Evolutionary conservation across 2,888 invertebrate genomes (phyloP), one percentile per base, ranked within the genome.

Genomic region (Andrena bucephala): DNA sequence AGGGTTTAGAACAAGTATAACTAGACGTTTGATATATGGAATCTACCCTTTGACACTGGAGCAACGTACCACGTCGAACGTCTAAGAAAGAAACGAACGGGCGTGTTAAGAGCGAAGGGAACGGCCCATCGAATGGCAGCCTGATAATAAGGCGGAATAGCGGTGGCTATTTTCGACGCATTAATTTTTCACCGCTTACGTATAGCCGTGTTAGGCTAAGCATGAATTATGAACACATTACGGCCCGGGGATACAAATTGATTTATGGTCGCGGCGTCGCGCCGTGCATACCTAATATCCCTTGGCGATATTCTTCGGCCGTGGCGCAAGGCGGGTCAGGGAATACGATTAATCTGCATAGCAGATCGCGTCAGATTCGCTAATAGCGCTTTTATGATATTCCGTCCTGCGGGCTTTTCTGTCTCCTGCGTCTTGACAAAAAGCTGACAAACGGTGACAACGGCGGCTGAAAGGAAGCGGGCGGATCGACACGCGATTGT

Each of bases 201-300:
- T 80, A 79, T 71, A 77, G 83, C 74, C 83, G 87, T 86, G 91
- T 93, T 91, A 90, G 91, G 89, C 91, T 93, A 91, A 93, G 92
- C 92, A 91, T 93, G 93, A 94, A 93, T 93, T 93, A 94, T 93
- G 93, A 93, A 93, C 92, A 90, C 92, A 93, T 93, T 93, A 93
- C 87, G 90, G 86, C 81, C 42, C 84, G 88, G 90, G 54, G 89
- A 92, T 92, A 91, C 91, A 93, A 94, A 93, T 94, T 94, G 93
- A 94, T 94, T 94, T 94, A 94, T 92, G 93, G 90, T 90, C 91
- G 88, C 81, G 81, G 89, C 89, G 91, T 88, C 89, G 90, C 89
- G 89, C 84, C 91, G 90, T 89, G 93, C 93, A 93, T 94, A 93
- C 91, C 92, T 92, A 91, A 93, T 93, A 91, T 92, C 90, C 90